phyloP scores from a whole-genome alignment of 1,140 invertebrate genomes.

The Coelopa frigida region DNA sequence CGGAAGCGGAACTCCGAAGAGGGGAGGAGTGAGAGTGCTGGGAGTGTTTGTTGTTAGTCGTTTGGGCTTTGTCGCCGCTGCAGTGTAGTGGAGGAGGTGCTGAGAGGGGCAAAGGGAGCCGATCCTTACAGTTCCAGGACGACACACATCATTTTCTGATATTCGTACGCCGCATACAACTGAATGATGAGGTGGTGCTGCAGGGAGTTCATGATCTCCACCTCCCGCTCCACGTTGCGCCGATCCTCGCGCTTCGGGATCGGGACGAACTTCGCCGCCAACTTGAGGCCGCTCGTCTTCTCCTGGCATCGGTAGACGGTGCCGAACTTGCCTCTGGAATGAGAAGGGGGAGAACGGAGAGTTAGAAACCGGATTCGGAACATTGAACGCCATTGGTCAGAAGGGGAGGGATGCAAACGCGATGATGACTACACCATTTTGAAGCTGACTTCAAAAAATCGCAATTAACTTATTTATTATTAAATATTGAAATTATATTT shows the following conservation, averaged over 20 bases:
- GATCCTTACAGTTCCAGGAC: constrained; percentile 90
- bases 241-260: constrained; percentile 78
- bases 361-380: neutral
- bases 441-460: too few relatives aligned
- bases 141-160: constrained; percentile 86
- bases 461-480: too few relatives aligned
- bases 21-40: too few relatives aligned
- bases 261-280: constrained; percentile 92
- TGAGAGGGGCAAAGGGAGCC: too few relatives aligned
- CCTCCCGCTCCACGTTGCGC: constrained; percentile 86
- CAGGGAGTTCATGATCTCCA: constrained; percentile 91
- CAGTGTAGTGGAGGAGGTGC: too few relatives aligned
- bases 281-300: constrained; percentile 65
- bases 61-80: too few relatives aligned
- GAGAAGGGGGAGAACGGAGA: neutral
- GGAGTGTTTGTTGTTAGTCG: too few relatives aligned
- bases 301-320: constrained; percentile 90
- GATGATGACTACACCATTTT: too few relatives aligned
- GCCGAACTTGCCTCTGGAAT: constrained; percentile 94
- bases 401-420: neutral
- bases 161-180: constrained; percentile 92
- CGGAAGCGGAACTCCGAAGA: too few relatives aligned
- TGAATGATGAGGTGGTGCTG: constrained; percentile 92
- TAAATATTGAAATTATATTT: too few relatives aligned
- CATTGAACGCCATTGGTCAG: neutral